Base-by-base conservation (phyloP, 1,140 invertebrate genomes). In the Augochlora pura region DNA sequence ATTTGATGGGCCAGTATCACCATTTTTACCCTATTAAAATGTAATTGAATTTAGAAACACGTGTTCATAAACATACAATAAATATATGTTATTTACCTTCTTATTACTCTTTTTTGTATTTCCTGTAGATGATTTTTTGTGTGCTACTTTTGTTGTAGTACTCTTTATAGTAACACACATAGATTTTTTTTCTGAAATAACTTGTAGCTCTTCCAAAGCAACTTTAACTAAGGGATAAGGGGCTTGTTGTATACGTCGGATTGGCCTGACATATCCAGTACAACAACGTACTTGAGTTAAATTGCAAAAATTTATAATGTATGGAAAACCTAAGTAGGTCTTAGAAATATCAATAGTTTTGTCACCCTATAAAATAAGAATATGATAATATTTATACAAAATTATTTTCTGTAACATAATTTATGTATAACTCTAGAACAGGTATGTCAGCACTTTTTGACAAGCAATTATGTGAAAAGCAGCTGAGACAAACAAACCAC, bases 231-330 rank as follows among this genome's bases (percentile, higher is more conserved):
- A 91, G 46, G 96, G 96, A 94, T 97, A 97, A 5, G 96, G 95
- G 14, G 96, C 96, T 90, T 97, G 96, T 74, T 96, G 95, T 77
- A 97, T 94, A 72, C 97, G 93, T 32, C 96, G 93, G 80, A 97
- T 95, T 83, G 94, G 95, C 54, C 96, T 93, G 32, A 96, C 94
- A 79, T 95, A 96, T 16, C 96, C 96, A 82, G 95, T 95, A 66
- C 94, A 95, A 80, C 95, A 95, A 71, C 95, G 94, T 73, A 96
- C 95, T 94, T 96, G 95, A 49, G 96, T 97, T 86, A 97, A 92
- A 91, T 96, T 96, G 85, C 94, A 95, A 91, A 97, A 96, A 88
- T 97, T 96, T 80, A 97, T 96, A 77, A 96, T 94, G 90, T 97
- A 97, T 7, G 96, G 96, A 90, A 96, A 95, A 8, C 95, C 94